Conservation (phyloP, 2,797 vertebrate species). For the Natrix natrix region DNA sequence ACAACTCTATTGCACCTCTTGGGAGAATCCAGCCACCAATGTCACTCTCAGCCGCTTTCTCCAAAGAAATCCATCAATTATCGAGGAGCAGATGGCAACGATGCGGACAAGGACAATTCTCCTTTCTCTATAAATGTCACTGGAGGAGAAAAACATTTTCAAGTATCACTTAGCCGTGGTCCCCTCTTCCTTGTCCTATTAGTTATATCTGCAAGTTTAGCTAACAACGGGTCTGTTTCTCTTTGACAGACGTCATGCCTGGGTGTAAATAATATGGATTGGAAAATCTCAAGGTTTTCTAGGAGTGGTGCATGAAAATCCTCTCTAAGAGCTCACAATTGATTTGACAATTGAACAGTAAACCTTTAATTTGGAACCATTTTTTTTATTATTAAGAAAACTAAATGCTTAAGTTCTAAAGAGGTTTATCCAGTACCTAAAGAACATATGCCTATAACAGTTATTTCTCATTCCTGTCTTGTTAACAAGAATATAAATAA, state of each 20-base stretch:
- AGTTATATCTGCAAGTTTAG: neutral
- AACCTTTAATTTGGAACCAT: slow-evolving; percentile 58
- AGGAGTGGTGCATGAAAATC: neutral
- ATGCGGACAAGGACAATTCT: neutral
- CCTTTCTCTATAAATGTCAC: neutral
- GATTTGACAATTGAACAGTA: slow-evolving; percentile 52
- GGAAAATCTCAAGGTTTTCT: neutral
- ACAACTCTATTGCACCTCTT: neutral
- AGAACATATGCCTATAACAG: slow-evolving; percentile 77
- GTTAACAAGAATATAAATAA: slow-evolving; percentile 85
- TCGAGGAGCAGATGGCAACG: neutral
- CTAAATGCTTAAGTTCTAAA: slow-evolving; percentile 64
- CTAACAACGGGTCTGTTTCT: neutral
- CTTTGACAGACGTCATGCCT: neutral
- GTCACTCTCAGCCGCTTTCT: neutral
- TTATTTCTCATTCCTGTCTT: slow-evolving; percentile 79
- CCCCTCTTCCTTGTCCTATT: neutral
- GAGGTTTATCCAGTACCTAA: slow-evolving; percentile 72
- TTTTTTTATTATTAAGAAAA: slow-evolving; percentile 49
- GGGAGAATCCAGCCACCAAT: neutral
- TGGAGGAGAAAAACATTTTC: neutral
- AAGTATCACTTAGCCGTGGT: neutral
- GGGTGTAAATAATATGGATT: neutral
- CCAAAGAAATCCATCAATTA: neutral
- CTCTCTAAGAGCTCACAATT: slow-evolving; percentile 39